Conservation (phyloP, 2,113 vertebrate species). For the Cochlearius cochlearius region DNA sequence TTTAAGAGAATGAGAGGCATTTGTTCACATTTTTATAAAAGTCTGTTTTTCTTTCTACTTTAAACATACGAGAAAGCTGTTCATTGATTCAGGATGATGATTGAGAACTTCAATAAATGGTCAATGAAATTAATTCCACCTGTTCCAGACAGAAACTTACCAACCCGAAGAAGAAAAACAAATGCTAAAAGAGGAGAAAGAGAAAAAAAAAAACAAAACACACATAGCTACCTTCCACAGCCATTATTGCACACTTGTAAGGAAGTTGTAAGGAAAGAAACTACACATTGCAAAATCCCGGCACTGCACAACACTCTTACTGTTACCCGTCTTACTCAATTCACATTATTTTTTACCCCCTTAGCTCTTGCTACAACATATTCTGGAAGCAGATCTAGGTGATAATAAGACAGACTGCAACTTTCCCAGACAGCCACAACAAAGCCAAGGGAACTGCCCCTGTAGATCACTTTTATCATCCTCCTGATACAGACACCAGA, state of each 20-base stretch:
- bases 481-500: not conserved
- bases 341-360: not conserved
- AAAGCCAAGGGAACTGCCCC: not conserved
- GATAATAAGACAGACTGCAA: fast-evolving
- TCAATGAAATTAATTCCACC: not conserved
- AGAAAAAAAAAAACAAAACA: not conserved
- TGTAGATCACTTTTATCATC: not conserved
- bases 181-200: not conserved
- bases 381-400: not conserved
- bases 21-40: not conserved
- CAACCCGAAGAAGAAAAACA: not conserved
- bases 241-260: not conserved
- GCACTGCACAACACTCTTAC: not conserved
- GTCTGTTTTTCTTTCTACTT: not conserved
- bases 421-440: not conserved
- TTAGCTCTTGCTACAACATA: not conserved
- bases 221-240: not conserved
- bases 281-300: not conserved
- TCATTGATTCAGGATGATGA: not conserved
- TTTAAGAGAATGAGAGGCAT: not conserved
- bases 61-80: not conserved
- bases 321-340: not conserved
- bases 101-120: not conserved
- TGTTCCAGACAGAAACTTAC: not conserved
- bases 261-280: not conserved